Evolutionary conservation across 2,797 vertebrate species (phyloP).

Genomic region (Triplophysa bombifrons): DNA sequence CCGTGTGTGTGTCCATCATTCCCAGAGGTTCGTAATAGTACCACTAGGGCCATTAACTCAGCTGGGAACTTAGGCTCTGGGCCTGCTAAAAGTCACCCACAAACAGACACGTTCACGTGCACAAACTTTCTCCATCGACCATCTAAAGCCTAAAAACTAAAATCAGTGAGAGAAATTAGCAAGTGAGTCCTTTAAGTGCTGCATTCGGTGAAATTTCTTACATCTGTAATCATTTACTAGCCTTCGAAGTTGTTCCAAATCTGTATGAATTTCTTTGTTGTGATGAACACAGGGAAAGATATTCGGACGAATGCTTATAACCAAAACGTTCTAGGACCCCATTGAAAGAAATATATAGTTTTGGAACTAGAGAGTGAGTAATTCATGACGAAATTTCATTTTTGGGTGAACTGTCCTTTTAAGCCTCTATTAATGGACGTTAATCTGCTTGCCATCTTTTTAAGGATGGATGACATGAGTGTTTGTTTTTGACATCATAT

Average conservation of each 20-base stretch:
- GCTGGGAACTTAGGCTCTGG: not conserved
- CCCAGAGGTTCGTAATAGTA: not conserved
- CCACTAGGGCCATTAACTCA: too few relatives aligned
- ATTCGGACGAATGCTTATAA: too few relatives aligned
- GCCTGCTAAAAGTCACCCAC: not conserved
- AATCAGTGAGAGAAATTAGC: not conserved
- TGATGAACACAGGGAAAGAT: too few relatives aligned
- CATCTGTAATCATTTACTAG: too few relatives aligned
- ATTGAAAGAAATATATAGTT: too few relatives aligned
- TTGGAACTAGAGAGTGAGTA: too few relatives aligned
- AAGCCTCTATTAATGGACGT: not conserved
- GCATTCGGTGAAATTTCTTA: too few relatives aligned
- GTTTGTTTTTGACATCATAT: constrained; percentile 20
- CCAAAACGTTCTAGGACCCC: too few relatives aligned
- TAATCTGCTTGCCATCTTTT: not conserved
- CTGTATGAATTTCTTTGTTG: too few relatives aligned
- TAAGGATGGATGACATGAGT: not conserved
- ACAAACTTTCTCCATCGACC: not conserved
- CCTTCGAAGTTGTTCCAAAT: too few relatives aligned
- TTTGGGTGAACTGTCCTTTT: not conserved
- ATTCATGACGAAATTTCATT: too few relatives aligned
- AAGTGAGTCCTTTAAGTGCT: not conserved
- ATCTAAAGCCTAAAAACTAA: not conserved
- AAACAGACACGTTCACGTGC: not conserved
- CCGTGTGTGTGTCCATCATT: not conserved